Percentiles rank a stretch among this genome's conserved stretches.
These are phyloP conservation scores for Pachyrhynchus sulphureomaculatus DNA, from an alignment of 1,140 invertebrate species.

Conservation along the genomic window DNA sequence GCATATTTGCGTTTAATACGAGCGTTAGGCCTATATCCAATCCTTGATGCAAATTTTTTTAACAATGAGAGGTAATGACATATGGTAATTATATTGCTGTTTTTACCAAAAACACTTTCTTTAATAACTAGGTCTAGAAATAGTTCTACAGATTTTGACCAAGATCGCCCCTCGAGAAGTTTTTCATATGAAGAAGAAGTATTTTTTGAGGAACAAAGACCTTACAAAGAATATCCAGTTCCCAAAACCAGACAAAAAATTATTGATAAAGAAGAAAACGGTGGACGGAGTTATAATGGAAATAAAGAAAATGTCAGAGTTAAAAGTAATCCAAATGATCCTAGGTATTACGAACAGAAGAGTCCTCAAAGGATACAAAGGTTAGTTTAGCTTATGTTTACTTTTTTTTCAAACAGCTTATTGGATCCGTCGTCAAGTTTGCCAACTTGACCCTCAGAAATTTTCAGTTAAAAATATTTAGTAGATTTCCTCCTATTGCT, in stretches of 20 bases:
- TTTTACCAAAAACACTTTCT: background rate
- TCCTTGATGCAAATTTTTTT: too few species aligned
- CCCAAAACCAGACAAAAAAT: slow-evolving; percentile 40
- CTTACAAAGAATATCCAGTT: slow-evolving; percentile 35
- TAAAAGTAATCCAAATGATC: slow-evolving; percentile 29
- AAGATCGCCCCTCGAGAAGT: slow-evolving; percentile 17
- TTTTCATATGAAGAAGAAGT: slow-evolving; percentile 39
- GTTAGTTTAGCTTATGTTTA: too few species aligned
- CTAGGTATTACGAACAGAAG: slow-evolving; percentile 32
- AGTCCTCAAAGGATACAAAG: background rate
- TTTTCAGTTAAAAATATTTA: too few species aligned
- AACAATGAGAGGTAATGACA: too few species aligned
- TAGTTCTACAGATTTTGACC: slow-evolving; percentile 27
- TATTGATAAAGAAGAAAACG: slow-evolving; percentile 18
- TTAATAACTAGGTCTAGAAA: slow-evolving; percentile 32
- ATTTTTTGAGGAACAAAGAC: slow-evolving; percentile 20
- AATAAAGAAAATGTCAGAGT: slow-evolving; percentile 14
- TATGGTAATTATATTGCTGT: too few species aligned
- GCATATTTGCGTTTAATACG: too few species aligned
- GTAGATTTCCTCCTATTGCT: too few species aligned
- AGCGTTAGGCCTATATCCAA: too few species aligned
- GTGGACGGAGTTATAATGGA: slow-evolving; percentile 4
- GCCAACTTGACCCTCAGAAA: too few species aligned
- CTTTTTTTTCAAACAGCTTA: too few species aligned
- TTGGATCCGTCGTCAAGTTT: too few species aligned